Percentiles rank a stretch among this genome's conserved stretches.
phyloP scores from a whole-genome alignment of 30 jellyfish, hydroid and myxozoan species.

The Aurelia aurita region DNA sequence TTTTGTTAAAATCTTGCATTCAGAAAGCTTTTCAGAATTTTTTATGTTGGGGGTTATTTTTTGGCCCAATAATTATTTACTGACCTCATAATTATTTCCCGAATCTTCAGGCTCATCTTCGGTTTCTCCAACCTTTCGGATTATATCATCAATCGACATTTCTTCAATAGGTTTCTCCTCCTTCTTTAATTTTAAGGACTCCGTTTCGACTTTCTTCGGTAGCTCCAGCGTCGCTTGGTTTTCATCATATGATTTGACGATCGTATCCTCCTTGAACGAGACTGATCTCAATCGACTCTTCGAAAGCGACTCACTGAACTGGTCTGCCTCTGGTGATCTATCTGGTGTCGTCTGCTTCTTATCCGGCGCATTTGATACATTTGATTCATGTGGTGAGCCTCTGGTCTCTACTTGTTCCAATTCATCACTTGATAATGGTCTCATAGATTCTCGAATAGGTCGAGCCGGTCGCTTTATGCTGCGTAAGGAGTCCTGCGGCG shows the following conservation, averaged over 20 bases:
- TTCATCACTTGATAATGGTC: slow-evolving; percentile 20
- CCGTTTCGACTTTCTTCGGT: background rate
- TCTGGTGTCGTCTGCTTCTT: background rate
- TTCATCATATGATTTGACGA: slow-evolving; percentile 6
- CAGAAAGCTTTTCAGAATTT: too few species aligned
- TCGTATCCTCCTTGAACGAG: slow-evolving; percentile 55
- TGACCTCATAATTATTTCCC: slow-evolving; percentile 54
- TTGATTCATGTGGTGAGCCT: background rate
- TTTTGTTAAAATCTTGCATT: too few species aligned
- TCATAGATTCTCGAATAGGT: slow-evolving; percentile 23
- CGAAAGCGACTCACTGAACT: background rate
- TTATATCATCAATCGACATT: slow-evolving; percentile 25
- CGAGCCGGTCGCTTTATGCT: slow-evolving; percentile 13
- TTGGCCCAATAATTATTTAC: background rate
- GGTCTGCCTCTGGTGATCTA: background rate
- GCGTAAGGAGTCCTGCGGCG: slow-evolving; percentile 12
- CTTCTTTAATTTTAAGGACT: background rate
- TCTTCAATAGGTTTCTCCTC: slow-evolving; percentile 11
- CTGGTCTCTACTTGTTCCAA: background rate
- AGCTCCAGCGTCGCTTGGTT: slow-evolving; percentile 9
- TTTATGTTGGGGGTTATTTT: too few species aligned
- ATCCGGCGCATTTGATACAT: background rate
- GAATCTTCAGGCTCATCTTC: slow-evolving; percentile 47
- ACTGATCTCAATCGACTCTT: slow-evolving; percentile 31
- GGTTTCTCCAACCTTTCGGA: slow-evolving; percentile 26